A percentile compares a stretch with the other conserved stretches of the same genome.
Evolutionary conservation across 2,888 invertebrate species (phyloP).

Genomic region (Pristionchus japonicus): DNA sequence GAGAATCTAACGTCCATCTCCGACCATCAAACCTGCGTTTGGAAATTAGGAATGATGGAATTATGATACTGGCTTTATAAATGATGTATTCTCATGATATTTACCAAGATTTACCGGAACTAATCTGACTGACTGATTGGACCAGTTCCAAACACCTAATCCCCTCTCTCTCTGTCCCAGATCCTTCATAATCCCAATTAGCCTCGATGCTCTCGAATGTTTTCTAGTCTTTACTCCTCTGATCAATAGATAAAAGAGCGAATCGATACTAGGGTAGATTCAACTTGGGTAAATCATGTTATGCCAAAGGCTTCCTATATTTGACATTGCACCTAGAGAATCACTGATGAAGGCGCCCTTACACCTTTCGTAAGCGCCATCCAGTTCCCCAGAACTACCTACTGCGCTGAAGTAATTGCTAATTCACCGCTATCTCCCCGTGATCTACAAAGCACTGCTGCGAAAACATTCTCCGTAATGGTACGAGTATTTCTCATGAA

Average conservation of each 20-base stretch:
- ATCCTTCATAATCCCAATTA: conserved; percentile 8
- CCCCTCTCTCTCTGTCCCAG: background rate
- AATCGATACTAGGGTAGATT: too few relatives aligned
- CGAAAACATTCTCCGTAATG: background rate
- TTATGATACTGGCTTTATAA: too few relatives aligned
- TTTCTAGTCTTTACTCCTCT: background rate
- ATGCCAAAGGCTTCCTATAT: too few relatives aligned
- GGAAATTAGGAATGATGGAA: too few relatives aligned
- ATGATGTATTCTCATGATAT: too few relatives aligned
- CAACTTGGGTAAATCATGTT: too few relatives aligned
- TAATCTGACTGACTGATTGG: background rate
- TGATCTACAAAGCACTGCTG: background rate
- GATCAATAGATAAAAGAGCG: background rate
- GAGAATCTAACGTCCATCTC: too few relatives aligned
- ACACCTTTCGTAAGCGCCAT: background rate
- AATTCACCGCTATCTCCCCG: background rate
- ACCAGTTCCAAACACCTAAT: background rate
- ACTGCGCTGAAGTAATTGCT: background rate
- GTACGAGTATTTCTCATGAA: background rate
- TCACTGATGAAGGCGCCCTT: too few relatives aligned
- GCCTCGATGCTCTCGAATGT: background rate
- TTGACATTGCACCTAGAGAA: too few relatives aligned
- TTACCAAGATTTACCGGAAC: too few relatives aligned
- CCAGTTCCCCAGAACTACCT: background rate
- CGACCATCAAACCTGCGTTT: too few relatives aligned